Base-by-base conservation (phyloP, 2,888 invertebrate genomes). In the Sarcophaga variegata region DNA sequence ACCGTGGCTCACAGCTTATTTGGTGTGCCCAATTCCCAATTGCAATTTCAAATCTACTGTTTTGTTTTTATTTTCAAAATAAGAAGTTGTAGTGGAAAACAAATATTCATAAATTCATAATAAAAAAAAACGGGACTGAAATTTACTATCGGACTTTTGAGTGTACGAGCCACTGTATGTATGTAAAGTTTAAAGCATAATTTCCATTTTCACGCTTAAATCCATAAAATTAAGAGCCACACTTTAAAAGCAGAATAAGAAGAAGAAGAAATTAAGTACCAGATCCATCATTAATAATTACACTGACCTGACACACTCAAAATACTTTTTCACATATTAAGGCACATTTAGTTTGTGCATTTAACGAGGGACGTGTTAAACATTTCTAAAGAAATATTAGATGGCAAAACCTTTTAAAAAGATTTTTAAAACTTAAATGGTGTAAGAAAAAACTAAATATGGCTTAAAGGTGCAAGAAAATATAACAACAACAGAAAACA, bases 231-330 rank as follows among this genome's bases (percentile, higher is more conserved):
- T 59, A 47, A 25, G 74, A 74, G 72, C 77, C 25, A 77, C 49
- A 59, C 60, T 77, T 49, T 69, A 8, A 20, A 20, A 20, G n/a
- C 20, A 22, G 62, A 62, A 79, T 59, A 62, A 25, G 6, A 27
- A 27, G 37, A 37, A 37, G 37, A 37, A 37, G 37, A 37, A 37
- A 37, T 37, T 37, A 37, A 37, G 14, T 20, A 47, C 59, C 59
- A 86, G 49, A 80, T 77, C 67, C 81, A 87, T 87, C 87, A 84
- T 87, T 84, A 87, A 87, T 84, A 87, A 87, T 77, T 81, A 74
- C 70, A 81, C 66, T 79, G 59, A 78, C 47, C 54, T 27, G 11
- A 60, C 37, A 66, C 14, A 77, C 45, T 47, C 22, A 10, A 37
- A 37, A 37, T 37, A 37, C 37, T 37, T 37, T 37, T 37, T 37